Percentiles rank a stretch among this genome's conserved stretches.
Evolutionary conservation across 2,888 invertebrate species (phyloP).

Genomic region (Cheilosia scutellata): DNA sequence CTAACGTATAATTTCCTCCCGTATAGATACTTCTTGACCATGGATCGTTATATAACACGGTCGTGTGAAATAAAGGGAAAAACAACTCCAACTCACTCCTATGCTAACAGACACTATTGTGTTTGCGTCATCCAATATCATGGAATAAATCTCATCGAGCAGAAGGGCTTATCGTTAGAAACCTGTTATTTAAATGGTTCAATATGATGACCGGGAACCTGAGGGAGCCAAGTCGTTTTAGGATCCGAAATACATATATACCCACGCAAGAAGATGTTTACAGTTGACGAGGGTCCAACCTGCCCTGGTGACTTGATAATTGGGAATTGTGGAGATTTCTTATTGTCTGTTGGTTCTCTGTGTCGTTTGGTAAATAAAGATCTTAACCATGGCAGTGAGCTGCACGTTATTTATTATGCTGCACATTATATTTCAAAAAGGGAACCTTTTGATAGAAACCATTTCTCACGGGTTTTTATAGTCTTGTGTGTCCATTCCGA

Average conservation of each 20-base stretch:
- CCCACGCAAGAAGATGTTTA: conserved; percentile 9
- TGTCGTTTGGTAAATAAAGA: conserved; percentile 1
- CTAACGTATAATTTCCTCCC: neutral
- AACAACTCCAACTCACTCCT: neutral
- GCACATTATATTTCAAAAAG: neutral
- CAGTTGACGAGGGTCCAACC: conserved; percentile 45
- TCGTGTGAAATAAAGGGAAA: conserved; percentile 30
- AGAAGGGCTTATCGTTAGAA: conserved; percentile 30
- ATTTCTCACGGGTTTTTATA: neutral
- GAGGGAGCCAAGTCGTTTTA: conserved; percentile 22
- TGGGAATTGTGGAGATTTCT: neutral
- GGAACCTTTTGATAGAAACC: neutral
- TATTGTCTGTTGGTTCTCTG: neutral
- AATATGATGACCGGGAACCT: conserved; percentile 14
- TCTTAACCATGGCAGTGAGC: neutral
- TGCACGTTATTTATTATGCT: neutral
- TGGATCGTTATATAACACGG: conserved; percentile 36
- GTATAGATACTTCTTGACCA: conserved; percentile 1
- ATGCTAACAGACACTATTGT: conserved; percentile 1
- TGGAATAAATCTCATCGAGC: conserved; percentile 17
- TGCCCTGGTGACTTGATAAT: conserved; percentile 24
- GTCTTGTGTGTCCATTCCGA: too few species aligned
- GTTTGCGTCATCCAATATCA: conserved; percentile 33
- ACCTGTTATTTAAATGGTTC: conserved; percentile 27
- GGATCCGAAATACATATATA: conserved; percentile 1